Base-by-base conservation (phyloP, 2,797 vertebrate genomes). In the Carduelis carduelis region DNA sequence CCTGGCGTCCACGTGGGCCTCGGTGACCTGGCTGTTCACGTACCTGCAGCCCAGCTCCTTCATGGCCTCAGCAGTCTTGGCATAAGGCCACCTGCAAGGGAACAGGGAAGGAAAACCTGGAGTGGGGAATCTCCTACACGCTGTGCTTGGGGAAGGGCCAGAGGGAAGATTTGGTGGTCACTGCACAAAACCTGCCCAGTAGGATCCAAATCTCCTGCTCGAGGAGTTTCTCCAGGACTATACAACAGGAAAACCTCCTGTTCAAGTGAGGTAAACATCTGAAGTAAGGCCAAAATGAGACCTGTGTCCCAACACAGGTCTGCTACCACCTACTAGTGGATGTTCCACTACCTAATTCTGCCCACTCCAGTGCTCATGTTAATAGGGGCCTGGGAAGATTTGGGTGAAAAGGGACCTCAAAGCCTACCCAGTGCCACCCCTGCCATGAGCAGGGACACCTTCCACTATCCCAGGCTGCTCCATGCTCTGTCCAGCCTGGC, bases 11-110 rank as follows among this genome's bases (percentile, higher is more conserved):
- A 89, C 79, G 24, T 89, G 87, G 0, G 4, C 66, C 57, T 89
- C 64, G 6, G 6, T 50, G 14, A 89, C 87, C 23, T 50, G 43
- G 28, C 64, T 64, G 87, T 57, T 77, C 1, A 89, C 3, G 21
- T 89, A 79, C 3, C 10, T 57, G 87, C 87, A 89, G 87, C 79
- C 87, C 79, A 89, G 71, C 64, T 89, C 87, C 79, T 18, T 18
- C 87, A 89, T 15, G 71, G 43, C 65, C 71, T 64, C 79, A 0
- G 87, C 87, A 0, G 87, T 89, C 87, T 83, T 76, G 24, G 87
- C 87, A 0, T 83, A 89, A 6, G 87, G 83, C 83, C 87, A 89
- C 79, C 87, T 89, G 87, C 17, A 22, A 5, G 78, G 78, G 35
- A 55, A 5, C n/a, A 21, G 39, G 61, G 34, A 28, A 17, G 1